A percentile compares a stretch with the other conserved stretches of the same genome.
Conservation (phyloP, 2,797 vertebrate species). For the Lerista edwardsae region DNA sequence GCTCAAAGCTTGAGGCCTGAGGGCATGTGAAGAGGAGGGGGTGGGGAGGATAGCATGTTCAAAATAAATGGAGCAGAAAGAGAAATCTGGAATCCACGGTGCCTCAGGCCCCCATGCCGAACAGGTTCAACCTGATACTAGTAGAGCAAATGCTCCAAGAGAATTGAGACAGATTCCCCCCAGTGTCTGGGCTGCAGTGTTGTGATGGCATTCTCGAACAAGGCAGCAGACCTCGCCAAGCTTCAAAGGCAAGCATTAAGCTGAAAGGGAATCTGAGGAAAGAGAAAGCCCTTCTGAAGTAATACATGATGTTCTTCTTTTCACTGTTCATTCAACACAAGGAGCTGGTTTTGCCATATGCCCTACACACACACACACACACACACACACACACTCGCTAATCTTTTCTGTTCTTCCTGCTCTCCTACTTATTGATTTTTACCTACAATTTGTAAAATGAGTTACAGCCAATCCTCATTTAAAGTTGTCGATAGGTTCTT, state of each 20-base stretch:
- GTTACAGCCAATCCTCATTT: too few relatives aligned
- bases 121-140: constrained; percentile 76
- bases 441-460: not conserved
- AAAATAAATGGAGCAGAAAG: constrained; percentile 73
- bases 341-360: not conserved
- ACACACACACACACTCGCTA: too few relatives aligned
- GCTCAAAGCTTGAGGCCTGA: constrained; percentile 59
- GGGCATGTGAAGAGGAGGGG: constrained; percentile 42
- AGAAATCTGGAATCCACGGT: constrained; percentile 71
- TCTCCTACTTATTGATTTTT: not conserved
- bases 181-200: not conserved
- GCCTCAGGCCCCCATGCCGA: constrained; percentile 64
- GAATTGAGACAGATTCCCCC: constrained; percentile 37
- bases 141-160: constrained; percentile 29
- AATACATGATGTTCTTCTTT: not conserved
- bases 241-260: constrained; percentile 6
- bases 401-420: not conserved
- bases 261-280: constrained; percentile 10
- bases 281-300: not conserved
- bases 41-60: constrained; percentile 43
- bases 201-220: not conserved
- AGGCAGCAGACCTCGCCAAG: not conserved
- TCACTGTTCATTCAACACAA: not conserved
- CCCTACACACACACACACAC: too few relatives aligned
- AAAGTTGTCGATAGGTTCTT: too few relatives aligned